phyloP scores from a whole-genome alignment of 2,797 vertebrate genomes.

The Gorsachius magnificus region DNA sequence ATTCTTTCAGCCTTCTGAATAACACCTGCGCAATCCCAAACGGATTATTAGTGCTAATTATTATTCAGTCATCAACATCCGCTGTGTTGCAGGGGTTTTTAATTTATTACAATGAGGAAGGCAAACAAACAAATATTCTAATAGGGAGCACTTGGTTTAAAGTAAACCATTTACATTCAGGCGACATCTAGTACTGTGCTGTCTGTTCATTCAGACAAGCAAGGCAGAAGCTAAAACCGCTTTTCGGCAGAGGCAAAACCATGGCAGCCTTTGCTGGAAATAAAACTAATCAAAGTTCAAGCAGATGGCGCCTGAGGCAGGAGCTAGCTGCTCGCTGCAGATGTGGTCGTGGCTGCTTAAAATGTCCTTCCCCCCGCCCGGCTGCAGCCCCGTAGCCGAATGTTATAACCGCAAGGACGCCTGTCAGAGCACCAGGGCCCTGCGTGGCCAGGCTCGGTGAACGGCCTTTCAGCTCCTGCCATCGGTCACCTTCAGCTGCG shows the following conservation, averaged over 20 bases:
- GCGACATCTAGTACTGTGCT: not conserved
- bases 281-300: conserved; percentile 33
- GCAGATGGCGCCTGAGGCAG: not conserved
- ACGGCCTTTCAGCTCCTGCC: not conserved
- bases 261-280: not conserved
- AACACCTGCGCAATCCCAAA: conserved; percentile 47
- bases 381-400: not conserved
- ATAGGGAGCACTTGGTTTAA: conserved; percentile 4
- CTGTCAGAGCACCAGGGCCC: not conserved
- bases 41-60: conserved; percentile 35
- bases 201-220: not conserved
- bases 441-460: not conserved
- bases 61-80: conserved; percentile 53
- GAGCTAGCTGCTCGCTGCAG: not conserved
- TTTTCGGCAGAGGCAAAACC: not conserved
- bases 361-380: not conserved
- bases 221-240: not conserved
- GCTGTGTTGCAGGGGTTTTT: conserved; percentile 29
- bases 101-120: conserved; percentile 56
- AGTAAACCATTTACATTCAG: conserved; percentile 32
- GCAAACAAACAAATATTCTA: conserved; percentile 61
- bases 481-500: not conserved
- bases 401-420: not conserved
- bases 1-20: not conserved
- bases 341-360: not conserved